Conservation (phyloP, 2,113 vertebrate species). For the Pipra filicauda region DNA sequence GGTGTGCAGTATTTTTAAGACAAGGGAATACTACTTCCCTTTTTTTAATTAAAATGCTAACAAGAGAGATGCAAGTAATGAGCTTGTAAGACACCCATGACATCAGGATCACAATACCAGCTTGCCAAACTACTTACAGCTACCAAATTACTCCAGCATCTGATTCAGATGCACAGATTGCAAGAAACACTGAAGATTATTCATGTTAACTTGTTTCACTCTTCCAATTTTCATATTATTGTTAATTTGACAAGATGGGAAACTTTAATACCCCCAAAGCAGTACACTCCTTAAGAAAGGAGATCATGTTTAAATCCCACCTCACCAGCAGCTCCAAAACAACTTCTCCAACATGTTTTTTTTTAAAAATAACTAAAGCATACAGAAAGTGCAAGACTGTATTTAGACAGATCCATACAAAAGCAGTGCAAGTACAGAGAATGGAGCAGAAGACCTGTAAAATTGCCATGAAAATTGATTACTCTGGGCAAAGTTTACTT, state of each 20-base stretch:
- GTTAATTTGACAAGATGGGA: neutral
- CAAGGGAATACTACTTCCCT: neutral
- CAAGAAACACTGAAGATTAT: neutral
- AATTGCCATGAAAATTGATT: slow-evolving; percentile 43
- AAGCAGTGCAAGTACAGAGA: neutral
- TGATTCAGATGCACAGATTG: neutral
- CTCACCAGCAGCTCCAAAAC: neutral
- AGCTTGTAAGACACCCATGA: neutral
- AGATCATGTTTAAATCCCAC: neutral
- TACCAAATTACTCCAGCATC: neutral
- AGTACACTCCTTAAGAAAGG: neutral
- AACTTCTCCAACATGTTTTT: neutral
- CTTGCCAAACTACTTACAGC: neutral
- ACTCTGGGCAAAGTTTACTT: neutral
- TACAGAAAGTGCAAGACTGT: neutral
- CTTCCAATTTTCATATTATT: neutral
- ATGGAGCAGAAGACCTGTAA: neutral
- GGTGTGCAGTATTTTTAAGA: neutral
- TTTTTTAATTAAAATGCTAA: neutral
- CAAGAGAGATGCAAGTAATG: neutral
- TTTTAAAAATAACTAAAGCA: neutral
- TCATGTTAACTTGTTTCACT: neutral
- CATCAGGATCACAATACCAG: neutral
- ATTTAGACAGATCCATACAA: neutral
- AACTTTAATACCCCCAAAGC: neutral